These are phyloP conservation scores for Platycnemis pennipes DNA, from an alignment of 2,888 invertebrate genomes.

Conservation along the genomic window DNA sequence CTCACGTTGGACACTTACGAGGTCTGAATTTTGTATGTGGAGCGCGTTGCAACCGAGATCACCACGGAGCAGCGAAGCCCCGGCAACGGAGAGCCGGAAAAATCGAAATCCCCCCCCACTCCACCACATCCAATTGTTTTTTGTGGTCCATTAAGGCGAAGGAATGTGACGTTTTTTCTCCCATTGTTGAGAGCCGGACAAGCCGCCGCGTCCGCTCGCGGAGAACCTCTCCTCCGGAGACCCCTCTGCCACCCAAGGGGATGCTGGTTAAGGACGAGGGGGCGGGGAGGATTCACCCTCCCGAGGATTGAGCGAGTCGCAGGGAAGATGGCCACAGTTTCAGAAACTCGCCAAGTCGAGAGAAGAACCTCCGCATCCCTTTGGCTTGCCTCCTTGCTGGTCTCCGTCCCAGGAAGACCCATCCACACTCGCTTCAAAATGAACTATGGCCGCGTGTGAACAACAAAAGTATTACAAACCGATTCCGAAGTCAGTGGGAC, in stretches of 20 bases:
- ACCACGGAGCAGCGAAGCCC: not conserved
- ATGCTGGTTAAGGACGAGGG: too few species aligned
- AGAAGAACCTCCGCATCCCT: not conserved
- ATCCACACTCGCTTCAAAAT: too few species aligned
- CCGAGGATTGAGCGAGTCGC: not conserved
- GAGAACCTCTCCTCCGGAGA: too few species aligned
- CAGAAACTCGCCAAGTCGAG: not conserved
- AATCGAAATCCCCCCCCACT: not conserved
- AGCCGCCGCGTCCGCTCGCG: not conserved
- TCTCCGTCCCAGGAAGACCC: too few species aligned
- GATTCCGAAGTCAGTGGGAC: too few species aligned
- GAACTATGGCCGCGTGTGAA: too few species aligned
- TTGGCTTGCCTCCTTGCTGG: too few species aligned
- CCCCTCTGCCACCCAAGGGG: too few species aligned
- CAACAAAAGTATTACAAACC: too few species aligned
- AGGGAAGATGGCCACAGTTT: not conserved
- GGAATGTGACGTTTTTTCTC: conserved; percentile 1
- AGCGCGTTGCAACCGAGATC: conserved; percentile 1
- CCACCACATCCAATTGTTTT: not conserved
- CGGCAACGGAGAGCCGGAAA: not conserved
- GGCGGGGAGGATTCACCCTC: not conserved
- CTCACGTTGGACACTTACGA: not conserved
- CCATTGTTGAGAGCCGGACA: not conserved
- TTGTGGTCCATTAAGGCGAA: conserved; percentile 4
- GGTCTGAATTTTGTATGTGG: not conserved